Conservation (phyloP, 1,140 invertebrate species). For the Telenomus remus region DNA sequence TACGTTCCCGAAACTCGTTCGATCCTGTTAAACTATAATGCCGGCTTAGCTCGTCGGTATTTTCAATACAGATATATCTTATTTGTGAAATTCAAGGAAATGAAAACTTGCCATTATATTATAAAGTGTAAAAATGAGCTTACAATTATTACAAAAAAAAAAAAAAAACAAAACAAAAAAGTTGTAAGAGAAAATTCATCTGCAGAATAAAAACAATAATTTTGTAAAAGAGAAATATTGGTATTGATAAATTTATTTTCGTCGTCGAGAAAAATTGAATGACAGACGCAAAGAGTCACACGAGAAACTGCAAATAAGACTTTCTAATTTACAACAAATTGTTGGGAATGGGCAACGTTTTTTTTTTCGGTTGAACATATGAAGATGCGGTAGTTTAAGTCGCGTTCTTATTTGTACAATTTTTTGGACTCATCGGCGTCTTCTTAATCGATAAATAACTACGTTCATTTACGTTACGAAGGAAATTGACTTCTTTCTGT, state of each 20-base stretch:
- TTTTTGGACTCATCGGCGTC: slow-evolving; percentile 30
- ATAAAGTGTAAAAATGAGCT: slow-evolving; percentile 38
- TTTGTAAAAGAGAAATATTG: slow-evolving; percentile 11
- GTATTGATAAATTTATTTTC: too few species aligned
- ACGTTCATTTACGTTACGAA: slow-evolving; percentile 50
- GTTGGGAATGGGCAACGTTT: too few species aligned
- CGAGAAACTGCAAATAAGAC: too few species aligned
- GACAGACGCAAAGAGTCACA: too few species aligned
- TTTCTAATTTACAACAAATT: too few species aligned
- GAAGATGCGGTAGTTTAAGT: slow-evolving; percentile 21
- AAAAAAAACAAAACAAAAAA: too few species aligned
- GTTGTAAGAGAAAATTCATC: slow-evolving; percentile 45
- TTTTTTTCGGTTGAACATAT: slow-evolving; percentile 5
- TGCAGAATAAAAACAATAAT: too few species aligned
- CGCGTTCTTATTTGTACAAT: slow-evolving; percentile 34
- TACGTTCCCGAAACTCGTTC: slow-evolving; percentile 56
- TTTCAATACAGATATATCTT: slow-evolving; percentile 47
- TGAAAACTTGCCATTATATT: slow-evolving; percentile 54
- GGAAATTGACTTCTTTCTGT: slow-evolving; percentile 54
- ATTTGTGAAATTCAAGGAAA: slow-evolving; percentile 53
- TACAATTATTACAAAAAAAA: slow-evolving; percentile 54
- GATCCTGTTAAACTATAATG: slow-evolving; percentile 51
- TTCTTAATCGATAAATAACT: slow-evolving; percentile 71
- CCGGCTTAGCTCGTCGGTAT: slow-evolving; percentile 44
- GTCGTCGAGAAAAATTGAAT: too few species aligned